Evolutionary conservation across 2,113 vertebrate species (phyloP).

Genomic region (Procavia capensis): DNA sequence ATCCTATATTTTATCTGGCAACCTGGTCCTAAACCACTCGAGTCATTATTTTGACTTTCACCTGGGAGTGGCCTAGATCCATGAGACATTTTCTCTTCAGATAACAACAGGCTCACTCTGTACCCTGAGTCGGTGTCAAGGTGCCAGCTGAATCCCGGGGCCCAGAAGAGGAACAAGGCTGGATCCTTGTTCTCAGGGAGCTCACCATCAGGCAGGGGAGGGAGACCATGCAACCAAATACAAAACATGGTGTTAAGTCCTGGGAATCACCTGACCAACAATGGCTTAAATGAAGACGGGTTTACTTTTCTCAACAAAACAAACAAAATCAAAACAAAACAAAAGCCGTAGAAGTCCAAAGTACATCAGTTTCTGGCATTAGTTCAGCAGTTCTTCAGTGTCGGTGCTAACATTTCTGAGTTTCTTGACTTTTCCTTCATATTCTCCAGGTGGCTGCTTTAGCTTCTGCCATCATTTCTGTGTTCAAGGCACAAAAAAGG

Average conservation of each 20-base stretch:
- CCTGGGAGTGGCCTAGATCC: background rate
- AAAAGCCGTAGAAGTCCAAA: background rate
- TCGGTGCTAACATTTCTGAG: background rate
- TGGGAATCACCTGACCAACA: background rate
- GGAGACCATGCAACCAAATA: background rate
- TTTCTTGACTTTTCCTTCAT: background rate
- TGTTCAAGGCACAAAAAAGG: background rate
- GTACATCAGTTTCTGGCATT: background rate
- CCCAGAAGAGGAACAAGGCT: background rate
- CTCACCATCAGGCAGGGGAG: background rate
- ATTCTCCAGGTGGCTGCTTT: background rate
- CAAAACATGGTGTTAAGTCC: background rate
- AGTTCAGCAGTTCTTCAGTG: background rate
- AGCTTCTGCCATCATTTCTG: background rate
- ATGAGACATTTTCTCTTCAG: background rate
- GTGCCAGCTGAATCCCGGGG: background rate
- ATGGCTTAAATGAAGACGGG: background rate
- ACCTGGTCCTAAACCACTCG: background rate
- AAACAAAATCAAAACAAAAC: no score
- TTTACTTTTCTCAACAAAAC: background rate
- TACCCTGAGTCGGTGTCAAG: background rate
- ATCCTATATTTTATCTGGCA: background rate
- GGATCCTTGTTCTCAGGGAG: background rate
- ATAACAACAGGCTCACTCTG: background rate
- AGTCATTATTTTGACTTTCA: background rate